Conservation (phyloP, 2,888 invertebrate species). For the Andrena camellia region DNA sequence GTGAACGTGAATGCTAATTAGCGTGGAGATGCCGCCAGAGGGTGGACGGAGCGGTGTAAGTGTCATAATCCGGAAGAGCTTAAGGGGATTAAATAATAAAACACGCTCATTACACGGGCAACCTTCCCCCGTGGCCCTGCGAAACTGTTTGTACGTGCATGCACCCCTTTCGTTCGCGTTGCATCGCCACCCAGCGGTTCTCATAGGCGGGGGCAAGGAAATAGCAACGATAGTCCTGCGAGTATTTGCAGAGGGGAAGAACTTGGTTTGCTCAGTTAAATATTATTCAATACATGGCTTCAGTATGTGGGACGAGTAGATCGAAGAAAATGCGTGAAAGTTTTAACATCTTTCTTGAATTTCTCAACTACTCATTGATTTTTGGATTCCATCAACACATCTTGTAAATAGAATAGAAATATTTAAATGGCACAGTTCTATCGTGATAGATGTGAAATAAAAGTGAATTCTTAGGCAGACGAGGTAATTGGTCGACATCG, state of each 20-base stretch:
- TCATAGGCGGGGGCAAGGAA: background rate
- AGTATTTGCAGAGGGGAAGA: background rate
- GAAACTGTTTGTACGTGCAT: constrained; percentile 46
- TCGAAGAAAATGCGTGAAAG: too few species aligned
- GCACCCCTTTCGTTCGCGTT: background rate
- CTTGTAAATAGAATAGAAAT: too few species aligned
- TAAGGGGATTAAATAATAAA: constrained; percentile 71
- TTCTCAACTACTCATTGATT: too few species aligned
- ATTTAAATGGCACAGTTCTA: too few species aligned
- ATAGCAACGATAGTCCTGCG: background rate
- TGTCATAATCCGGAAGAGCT: constrained; percentile 69
- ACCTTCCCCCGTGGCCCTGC: constrained; percentile 31
- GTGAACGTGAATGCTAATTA: constrained; percentile 63
- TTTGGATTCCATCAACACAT: too few species aligned
- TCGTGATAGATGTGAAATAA: too few species aligned
- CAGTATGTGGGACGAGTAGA: too few species aligned
- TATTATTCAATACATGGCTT: too few species aligned
- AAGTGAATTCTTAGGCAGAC: too few species aligned
- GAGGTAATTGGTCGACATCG: too few species aligned
- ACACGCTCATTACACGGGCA: constrained; percentile 62
- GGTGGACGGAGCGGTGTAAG: constrained; percentile 44
- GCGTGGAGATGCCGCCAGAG: constrained; percentile 43
- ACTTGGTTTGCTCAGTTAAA: too few species aligned
- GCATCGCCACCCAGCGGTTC: background rate
- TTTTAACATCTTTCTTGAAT: too few species aligned